Percentiles rank a stretch among this genome's conserved stretches.
Conservation (phyloP, 2,113 vertebrate species). For the Erythrolamprus reginae region DNA sequence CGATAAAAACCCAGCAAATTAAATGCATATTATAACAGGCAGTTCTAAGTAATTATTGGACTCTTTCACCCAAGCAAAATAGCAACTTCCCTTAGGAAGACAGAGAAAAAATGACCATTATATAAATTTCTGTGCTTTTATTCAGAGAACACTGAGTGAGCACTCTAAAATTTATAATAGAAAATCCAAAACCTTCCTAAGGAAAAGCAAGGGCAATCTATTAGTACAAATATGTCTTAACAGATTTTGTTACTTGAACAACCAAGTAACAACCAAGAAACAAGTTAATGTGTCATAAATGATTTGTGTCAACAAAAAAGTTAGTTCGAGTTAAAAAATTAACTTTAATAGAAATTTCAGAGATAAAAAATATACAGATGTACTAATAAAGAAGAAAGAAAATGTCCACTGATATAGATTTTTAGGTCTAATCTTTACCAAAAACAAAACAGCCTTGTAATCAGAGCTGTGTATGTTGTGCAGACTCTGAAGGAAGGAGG, state of each 20-base stretch:
- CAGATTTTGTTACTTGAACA: neutral
- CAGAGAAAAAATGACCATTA: neutral
- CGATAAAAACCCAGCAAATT: neutral
- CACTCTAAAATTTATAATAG: neutral
- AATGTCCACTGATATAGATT: neutral
- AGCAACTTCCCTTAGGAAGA: neutral
- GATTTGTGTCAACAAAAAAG: neutral
- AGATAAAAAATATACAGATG: neutral
- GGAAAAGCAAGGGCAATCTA: neutral
- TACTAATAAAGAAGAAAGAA: neutral
- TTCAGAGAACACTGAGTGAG: neutral
- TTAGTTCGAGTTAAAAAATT: neutral
- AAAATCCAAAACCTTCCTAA: neutral
- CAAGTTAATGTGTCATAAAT: neutral
- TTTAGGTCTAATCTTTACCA: too few relatives aligned
- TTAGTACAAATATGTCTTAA: neutral
- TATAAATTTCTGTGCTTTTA: neutral
- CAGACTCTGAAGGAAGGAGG: neutral
- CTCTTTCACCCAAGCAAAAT: neutral
- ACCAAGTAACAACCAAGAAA: neutral
- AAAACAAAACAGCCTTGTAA: neutral
- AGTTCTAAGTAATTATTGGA: neutral
- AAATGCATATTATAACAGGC: neutral
- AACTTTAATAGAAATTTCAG: slow-evolving; percentile 13
- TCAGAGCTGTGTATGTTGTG: neutral